Evolutionary conservation across 2,888 invertebrate species (phyloP), one percentile per base, ranked within the genome.

Genomic region (Erebia epiphron): DNA sequence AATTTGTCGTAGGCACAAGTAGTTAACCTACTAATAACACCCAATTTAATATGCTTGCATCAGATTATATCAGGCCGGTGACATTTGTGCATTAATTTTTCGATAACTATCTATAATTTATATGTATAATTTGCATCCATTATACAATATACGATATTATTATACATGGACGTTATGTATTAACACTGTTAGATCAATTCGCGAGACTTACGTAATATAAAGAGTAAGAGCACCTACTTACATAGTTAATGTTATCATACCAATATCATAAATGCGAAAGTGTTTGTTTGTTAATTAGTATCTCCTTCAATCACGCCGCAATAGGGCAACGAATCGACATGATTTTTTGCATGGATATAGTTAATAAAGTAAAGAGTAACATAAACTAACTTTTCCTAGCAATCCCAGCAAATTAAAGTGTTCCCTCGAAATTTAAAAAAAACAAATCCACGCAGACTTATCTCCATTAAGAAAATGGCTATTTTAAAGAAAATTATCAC

Each of bases 41-140:
- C 46, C 56, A 46, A 46, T 54, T 43, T 68, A 69, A 70, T 68
- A 68, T 66, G 69, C 67, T 72, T 74, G 65, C 69, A 70, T 58
- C 68, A 63, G 68, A 72, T 74, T 72, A 70, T 72, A 68, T 72
- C 72, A 60, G 1, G 14, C 54, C 46, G 35, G 68, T 72, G 70
- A 70, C 74, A 74, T 72, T 72, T 62, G 70, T 54, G 68, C 65
- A 69, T 71, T 64, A 60, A 66, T 72, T 57, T 69, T 61, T 69
- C 50, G 69, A 69, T 69, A 69, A 65, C 69, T 41, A 69, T 69
- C 69, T 69, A 60, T 69, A 66, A 69, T 69, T 69, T 69, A 69
- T 69, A 58, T 26, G 58, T 54, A 60, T 52, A 65, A 43, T 69
- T 60, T 58, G 49, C 41, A 64, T 65, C 46, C 57, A 69, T 69